phyloP scores from a whole-genome alignment of 2,888 invertebrate species.

The Actias luna region DNA sequence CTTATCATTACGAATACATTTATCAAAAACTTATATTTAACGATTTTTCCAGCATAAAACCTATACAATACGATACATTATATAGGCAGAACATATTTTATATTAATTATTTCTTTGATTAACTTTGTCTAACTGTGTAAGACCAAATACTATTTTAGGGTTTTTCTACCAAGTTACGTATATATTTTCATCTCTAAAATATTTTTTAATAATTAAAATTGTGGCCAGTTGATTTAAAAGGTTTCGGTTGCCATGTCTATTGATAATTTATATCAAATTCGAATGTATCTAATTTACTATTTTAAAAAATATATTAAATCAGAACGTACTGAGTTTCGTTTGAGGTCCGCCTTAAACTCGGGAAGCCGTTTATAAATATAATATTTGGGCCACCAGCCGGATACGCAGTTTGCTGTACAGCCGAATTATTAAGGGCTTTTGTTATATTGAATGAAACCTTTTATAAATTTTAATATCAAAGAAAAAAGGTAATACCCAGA shows the following conservation, averaged over 20 bases:
- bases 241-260: neutral
- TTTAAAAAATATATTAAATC: neutral
- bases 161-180: neutral
- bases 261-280: neutral
- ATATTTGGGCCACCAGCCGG: neutral
- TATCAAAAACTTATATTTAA: too few relatives aligned
- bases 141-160: neutral
- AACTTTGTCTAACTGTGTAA: neutral
- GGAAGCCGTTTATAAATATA: neutral
- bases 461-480: neutral
- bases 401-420: neutral
- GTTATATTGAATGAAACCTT: neutral
- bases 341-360: neutral
- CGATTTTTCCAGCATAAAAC: too few relatives aligned
- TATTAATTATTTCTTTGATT: neutral
- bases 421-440: neutral
- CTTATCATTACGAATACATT: too few relatives aligned
- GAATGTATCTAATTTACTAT: neutral
- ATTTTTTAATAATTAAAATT: neutral
- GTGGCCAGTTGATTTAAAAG: neutral
- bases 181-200: neutral
- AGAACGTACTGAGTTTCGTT: slow-evolving; percentile 1
- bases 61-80: too few relatives aligned
- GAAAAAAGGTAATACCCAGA: neutral
- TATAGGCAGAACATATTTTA: too few relatives aligned